Evolutionary conservation across 2,113 vertebrate species (phyloP).

Genomic region (Silurus asotus): DNA sequence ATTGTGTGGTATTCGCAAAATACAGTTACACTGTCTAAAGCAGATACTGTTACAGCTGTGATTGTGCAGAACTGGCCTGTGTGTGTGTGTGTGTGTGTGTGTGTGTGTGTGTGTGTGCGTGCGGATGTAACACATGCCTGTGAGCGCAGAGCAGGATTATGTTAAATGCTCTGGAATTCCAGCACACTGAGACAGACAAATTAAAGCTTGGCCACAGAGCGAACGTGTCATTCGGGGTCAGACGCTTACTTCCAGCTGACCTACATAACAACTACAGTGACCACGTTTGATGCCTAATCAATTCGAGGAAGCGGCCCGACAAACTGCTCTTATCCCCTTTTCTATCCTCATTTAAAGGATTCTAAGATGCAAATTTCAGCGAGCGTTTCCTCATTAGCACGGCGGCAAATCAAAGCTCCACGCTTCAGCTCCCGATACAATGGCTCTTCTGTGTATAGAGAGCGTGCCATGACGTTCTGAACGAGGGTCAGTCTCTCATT

Average conservation of each 20-base stretch:
- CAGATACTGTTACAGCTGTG: neutral
- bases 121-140: neutral
- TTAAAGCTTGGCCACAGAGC: neutral
- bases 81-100: neutral
- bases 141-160: constrained; percentile 20
- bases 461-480: constrained; percentile 19
- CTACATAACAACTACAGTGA: neutral
- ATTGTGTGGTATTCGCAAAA: neutral
- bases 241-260: constrained; percentile 14
- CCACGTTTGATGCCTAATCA: constrained; percentile 25
- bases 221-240: constrained; percentile 4
- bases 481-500: neutral
- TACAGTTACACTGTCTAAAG: neutral
- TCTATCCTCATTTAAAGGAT: constrained; percentile 46
- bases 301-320: neutral
- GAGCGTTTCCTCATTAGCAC: constrained; percentile 62
- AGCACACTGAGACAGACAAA: constrained; percentile 22
- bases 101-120: neutral
- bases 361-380: constrained; percentile 67
- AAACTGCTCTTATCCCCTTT: constrained; percentile 41
- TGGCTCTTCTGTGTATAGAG: neutral
- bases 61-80: neutral
- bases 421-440: neutral
- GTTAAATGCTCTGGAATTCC: neutral
- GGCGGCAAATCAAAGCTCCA: neutral